Conservation (phyloP, 2,888 invertebrate species). For the Spodoptera exigua region DNA sequence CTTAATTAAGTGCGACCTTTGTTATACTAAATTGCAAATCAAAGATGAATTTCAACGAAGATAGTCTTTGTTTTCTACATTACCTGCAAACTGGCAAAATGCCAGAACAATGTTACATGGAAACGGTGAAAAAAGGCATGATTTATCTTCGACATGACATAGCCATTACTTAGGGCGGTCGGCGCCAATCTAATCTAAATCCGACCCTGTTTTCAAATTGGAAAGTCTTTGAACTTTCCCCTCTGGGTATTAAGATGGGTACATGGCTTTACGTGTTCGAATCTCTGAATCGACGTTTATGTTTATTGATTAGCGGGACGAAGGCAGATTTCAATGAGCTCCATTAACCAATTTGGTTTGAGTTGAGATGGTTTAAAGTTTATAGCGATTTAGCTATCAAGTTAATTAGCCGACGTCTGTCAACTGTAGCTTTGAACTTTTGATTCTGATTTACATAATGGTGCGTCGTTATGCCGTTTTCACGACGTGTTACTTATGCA, state of each 20-base stretch:
- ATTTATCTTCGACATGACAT: slow-evolving; percentile 53
- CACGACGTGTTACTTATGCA: neutral
- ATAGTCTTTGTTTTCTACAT: slow-evolving; percentile 15
- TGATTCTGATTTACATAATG: slow-evolving; percentile 40
- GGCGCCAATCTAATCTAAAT: slow-evolving; percentile 56
- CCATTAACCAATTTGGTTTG: slow-evolving; percentile 86
- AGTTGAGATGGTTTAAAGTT: slow-evolving; percentile 79
- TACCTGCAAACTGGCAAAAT: slow-evolving; percentile 27
- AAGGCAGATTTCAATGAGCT: slow-evolving; percentile 82
- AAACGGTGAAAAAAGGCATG: slow-evolving; percentile 32
- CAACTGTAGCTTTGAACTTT: slow-evolving; percentile 57
- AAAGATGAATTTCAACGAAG: slow-evolving; percentile 3
- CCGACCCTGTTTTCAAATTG: slow-evolving; percentile 71
- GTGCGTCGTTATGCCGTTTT: slow-evolving; percentile 2
- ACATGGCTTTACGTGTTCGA: slow-evolving; percentile 76
- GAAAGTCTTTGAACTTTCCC: slow-evolving; percentile 84
- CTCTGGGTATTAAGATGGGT: slow-evolving; percentile 73
- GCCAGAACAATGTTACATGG: slow-evolving; percentile 29
- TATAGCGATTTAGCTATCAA: slow-evolving; percentile 72
- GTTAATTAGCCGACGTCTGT: slow-evolving; percentile 71
- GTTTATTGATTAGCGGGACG: slow-evolving; percentile 84
- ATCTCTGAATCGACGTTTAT: slow-evolving; percentile 83
- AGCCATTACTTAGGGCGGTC: slow-evolving; percentile 40
- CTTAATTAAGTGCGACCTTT: neutral
- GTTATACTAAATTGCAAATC: neutral